A percentile compares a stretch with the other conserved stretches of the same genome.
phyloP scores from a whole-genome alignment of 2,888 invertebrate genomes.

The Loripinus fragilis region DNA sequence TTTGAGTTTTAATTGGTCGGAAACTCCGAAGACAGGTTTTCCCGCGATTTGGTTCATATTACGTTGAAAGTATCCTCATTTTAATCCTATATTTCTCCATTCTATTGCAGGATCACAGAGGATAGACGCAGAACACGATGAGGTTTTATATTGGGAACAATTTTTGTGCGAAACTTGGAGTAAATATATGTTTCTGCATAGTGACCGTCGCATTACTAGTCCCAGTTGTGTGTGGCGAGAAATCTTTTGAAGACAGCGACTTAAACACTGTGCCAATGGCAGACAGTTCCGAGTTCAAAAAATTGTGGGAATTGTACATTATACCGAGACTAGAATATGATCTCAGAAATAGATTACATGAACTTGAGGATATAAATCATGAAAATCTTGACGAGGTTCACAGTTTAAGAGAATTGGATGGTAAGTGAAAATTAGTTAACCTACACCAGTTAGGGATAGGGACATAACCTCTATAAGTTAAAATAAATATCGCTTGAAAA shows the following conservation, averaged over 20 bases:
- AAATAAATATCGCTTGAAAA: too few species aligned
- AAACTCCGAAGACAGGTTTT: too few species aligned
- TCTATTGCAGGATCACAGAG: not conserved
- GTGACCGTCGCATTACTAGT: not conserved
- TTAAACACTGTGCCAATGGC: not conserved
- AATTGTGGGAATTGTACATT: constrained; percentile 7
- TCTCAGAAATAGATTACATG: constrained; percentile 9
- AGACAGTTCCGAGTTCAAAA: not conserved
- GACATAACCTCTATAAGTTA: too few species aligned
- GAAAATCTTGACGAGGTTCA: not conserved
- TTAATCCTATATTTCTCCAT: too few species aligned
- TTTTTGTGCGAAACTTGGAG: constrained; percentile 1
- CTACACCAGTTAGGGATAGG: too few species aligned
- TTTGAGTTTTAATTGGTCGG: too few species aligned
- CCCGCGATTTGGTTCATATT: too few species aligned
- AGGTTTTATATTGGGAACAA: not conserved
- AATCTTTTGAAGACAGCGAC: constrained; percentile 4
- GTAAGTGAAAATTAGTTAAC: not conserved
- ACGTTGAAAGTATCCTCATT: too few species aligned
- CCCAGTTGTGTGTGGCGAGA: not conserved
- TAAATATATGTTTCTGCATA: constrained; percentile 12
- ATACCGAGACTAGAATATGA: constrained; percentile 8
- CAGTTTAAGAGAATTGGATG: not conserved
- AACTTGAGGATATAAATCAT: constrained; percentile 4
- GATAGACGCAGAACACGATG: not conserved